Base-by-base conservation (phyloP, 2,113 vertebrate species). In the Ursus arctos region DNA sequence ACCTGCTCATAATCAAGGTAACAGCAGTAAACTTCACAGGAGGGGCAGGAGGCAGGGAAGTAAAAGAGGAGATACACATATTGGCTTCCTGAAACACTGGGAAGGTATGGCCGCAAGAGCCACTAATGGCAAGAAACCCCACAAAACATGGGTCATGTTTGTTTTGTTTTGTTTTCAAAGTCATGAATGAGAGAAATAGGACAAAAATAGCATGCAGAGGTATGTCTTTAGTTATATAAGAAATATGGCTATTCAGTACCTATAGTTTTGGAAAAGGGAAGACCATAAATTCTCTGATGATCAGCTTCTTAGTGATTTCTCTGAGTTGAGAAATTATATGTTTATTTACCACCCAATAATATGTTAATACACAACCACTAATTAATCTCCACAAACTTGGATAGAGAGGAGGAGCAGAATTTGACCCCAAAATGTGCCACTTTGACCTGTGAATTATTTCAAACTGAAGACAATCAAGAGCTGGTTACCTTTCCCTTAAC, bases 191-290 rank as follows among this genome's bases (percentile, higher is more conserved):
- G 1, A 49, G 1, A 31, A 69, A 76, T 74, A 87, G 15, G 18
- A 13, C 3, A 22, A 51, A 82, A 87, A 86, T 22, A 84, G 11
- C 36, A 47, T 47, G 33, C 0, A 28, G 15, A 24, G 1, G 43
- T 69, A 81, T 82, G 9, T 72, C 79, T 92, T 95, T 31, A 93
- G 28, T 33, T 96, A 4, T 76, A 80, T 0, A 76, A 63, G 18
- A 90, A 85, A 81, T 85, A 79, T 0, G 51, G 33, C 2, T 55
- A 36, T 79, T 83, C 2, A 49, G 1, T 6, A 88, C 47, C 40
- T 63, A 9, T 40, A 79, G 49, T 85, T 96, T 74, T 72, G 9
- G 49, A 94, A 95, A 91, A 94, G 57, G 15, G 91, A 84, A 36
- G 4, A 14, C 43, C 15, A 88, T 33, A 67, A 8, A 69, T 90